Base-by-base conservation (phyloP, 2,797 vertebrate genomes). In the Phrynocephalus vlangalii region DNA sequence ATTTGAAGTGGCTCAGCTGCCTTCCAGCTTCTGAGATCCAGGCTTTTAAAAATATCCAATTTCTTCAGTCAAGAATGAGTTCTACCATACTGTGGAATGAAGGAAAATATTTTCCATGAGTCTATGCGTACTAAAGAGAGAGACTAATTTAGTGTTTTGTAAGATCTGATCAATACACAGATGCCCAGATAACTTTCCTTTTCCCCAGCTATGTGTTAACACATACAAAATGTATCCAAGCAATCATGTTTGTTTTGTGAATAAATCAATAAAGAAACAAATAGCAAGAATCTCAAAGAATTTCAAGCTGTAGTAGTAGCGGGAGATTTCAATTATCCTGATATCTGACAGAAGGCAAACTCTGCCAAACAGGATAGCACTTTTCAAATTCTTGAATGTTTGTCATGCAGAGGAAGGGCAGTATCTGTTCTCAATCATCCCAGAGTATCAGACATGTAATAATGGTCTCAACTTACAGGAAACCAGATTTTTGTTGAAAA, bases 221-320 rank as follows among this genome's bases (percentile, higher is more conserved):
- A 20, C 18, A 63, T 24, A 3, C 13, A 26, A 48, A 72, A 60
- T 68, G 28, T 56, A 52, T 30, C 33, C 52, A 63, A 73, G 78
- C 30, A 86, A 48, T 81, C 68, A 73, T 72, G 78, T 26, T 56
- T 63, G 73, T 86, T 86, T 81, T 81, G 52, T 86, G 85, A 73
- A 73, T 56, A 2, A 81, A 81, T 86, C 70, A 48, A 73, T 81
- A 81, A 70, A 56, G 52, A 13, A 56, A 56, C 10, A 56, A 56
- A 56, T 56, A 9, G 13, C 52, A 56, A 56, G 52, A 13, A 56
- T 56, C 15, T 56, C 52, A 56, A 56, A 56, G 52, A 56, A 33
- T 33, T 9, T 9, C 52, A 56, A 10, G 52, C 9, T 11, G 52
- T 56, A 56, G 52, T 56, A 56, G 52, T 56, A 56, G 13, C 8